phyloP scores from a whole-genome alignment of 2,113 vertebrate species.

The Willisornis vidua region DNA sequence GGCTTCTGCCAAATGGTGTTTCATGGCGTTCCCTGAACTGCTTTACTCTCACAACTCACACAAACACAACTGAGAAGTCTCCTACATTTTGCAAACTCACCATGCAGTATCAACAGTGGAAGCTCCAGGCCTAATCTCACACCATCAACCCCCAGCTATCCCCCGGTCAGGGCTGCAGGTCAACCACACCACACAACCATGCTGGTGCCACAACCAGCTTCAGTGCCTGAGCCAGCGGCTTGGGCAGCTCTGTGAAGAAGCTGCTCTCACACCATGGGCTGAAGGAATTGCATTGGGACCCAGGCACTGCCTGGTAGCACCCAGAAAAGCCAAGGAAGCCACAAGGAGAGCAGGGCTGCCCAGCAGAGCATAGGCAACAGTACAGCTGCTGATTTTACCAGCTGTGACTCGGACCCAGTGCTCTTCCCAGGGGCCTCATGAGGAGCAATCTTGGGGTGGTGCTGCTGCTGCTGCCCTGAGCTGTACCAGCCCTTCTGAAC shows the following conservation, averaged over 20 bases:
- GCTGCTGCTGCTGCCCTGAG: no score
- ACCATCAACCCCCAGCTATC: not conserved
- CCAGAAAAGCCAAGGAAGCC: not conserved
- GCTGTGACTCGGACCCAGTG: rapidly evolving
- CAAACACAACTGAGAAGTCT: not conserved
- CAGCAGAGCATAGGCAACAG: not conserved
- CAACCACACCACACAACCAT: rapidly evolving
- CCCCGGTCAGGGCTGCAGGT: not conserved
- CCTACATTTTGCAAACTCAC: no score
- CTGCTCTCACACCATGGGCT: not conserved
- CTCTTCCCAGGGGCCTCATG: not conserved
- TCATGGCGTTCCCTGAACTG: not conserved
- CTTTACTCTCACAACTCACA: not conserved
- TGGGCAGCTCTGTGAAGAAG: not conserved
- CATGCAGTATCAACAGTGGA: rapidly evolving
- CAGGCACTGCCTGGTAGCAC: not conserved
- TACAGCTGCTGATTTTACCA: not conserved
- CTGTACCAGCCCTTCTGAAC: no score
- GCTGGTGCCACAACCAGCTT: not conserved
- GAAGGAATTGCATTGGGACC: not conserved
- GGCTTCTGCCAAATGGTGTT: not conserved
- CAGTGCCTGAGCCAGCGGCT: not conserved
- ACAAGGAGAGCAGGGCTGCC: not conserved
- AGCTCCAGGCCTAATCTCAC: rapidly evolving
- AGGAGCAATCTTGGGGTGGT: no score